These are phyloP conservation scores for Phalanger gymnotis DNA, from an alignment of 2,797 vertebrate species.

Conservation along the genomic window DNA sequence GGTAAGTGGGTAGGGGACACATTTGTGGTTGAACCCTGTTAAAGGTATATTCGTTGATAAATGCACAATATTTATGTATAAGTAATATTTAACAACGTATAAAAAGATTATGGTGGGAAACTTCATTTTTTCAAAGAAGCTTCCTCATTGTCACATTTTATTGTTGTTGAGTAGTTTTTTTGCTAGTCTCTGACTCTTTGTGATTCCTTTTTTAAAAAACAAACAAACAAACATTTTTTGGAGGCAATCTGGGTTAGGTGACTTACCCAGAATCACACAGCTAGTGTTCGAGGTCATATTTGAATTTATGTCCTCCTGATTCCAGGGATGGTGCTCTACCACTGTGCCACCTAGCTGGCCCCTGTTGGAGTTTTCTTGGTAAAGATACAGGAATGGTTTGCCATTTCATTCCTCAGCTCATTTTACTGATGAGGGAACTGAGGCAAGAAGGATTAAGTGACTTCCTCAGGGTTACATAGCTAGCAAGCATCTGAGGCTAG, in stretches of 20 bases:
- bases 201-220: not conserved
- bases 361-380: not conserved
- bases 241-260: not conserved
- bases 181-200: not conserved
- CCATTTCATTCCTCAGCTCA: not conserved
- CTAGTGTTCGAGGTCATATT: not conserved
- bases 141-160: not conserved
- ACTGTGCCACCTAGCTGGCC: not conserved
- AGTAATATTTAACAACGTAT: not conserved
- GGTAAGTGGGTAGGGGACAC: constrained; percentile 39
- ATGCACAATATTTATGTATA: not conserved
- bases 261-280: not conserved
- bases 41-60: not conserved
- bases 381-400: not conserved
- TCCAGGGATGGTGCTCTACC: not conserved
- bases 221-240: no score
- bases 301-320: not conserved
- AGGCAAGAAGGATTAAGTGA: not conserved
- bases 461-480: not conserved
- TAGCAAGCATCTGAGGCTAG: not conserved
- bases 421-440: not conserved
- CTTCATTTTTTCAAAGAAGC: not conserved
- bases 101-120: not conserved
- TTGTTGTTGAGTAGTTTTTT: not conserved
- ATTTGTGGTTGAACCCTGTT: constrained; percentile 35